Base-by-base conservation (phyloP, 2,113 vertebrate genomes). In the Epinephelus lanceolatus region DNA sequence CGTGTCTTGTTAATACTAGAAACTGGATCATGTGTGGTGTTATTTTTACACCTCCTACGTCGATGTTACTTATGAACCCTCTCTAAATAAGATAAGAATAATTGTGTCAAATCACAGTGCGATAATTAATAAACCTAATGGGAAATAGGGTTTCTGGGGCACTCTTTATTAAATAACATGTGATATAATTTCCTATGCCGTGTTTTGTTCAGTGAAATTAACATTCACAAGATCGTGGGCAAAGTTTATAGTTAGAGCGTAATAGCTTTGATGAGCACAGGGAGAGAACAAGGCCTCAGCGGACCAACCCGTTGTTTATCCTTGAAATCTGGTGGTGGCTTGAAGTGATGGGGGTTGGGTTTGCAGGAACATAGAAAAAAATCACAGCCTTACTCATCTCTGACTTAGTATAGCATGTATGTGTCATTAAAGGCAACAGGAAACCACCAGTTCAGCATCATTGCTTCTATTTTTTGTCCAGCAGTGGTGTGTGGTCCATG, bases 61-160 rank as follows among this genome's bases (percentile, higher is more conserved):
- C n/a, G 18, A 68, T 83, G 69, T 86, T 79, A 89, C 67, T 83
- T 27, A 60, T 81, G 27, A 56, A 74, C 61, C 42, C 55, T 85
- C 76, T 77, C 74, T 81, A 83, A 84, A 84, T 84, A 82, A 84
- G 75, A 87, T 45, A 37, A 37, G 79, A 11, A 72, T 78, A 86
- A 87, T 45, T 83, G 65, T 85, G 82, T 92, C 82, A 86, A 92
- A 83, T 84, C 25, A 66, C 40, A 23, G 45, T 62, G 51, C 5
- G 27, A 88, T 79, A 88, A 81, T 86, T 85, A 85, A 81, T 61
- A 86, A 84, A 72, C 57, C 52, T 61, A 55, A 59, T 0, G 8
- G 42, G 70, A 76, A 91, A 84, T 17, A 61, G 67, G 71, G 81
- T 90, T 92, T 89, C 84, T 87, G 61, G 86, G 89, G 23, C 76